Conservation (phyloP, 2,888 invertebrate species). For the Xanthorhoe spadicearia region DNA sequence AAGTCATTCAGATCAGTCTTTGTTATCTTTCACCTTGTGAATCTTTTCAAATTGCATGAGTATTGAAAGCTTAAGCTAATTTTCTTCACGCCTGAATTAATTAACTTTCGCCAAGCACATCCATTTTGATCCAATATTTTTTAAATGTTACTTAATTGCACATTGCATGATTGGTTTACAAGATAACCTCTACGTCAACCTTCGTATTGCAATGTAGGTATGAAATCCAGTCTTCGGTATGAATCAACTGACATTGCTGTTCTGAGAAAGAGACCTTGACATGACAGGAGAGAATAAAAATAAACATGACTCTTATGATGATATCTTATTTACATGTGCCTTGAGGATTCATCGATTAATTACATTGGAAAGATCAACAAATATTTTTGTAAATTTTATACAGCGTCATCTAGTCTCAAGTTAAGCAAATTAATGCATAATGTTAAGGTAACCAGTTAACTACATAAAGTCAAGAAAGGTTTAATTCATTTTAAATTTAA, state of each 20-base stretch:
- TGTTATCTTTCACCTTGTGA: no score
- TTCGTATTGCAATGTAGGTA: slow-evolving; percentile 30
- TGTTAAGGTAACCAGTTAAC: no score
- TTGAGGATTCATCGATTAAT: neutral
- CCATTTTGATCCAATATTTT: slow-evolving; percentile 15
- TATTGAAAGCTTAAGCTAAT: no score
- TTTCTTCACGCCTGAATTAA: slow-evolving; percentile 33
- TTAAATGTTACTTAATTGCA: slow-evolving; percentile 13
- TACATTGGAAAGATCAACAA: neutral
- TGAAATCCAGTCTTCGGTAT: slow-evolving; percentile 20
- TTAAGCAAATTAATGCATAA: no score
- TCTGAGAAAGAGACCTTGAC: slow-evolving; percentile 64
- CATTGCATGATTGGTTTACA: slow-evolving; percentile 4
- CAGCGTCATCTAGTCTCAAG: no score
- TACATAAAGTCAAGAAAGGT: no score
- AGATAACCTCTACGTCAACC: slow-evolving; percentile 32
- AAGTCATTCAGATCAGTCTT: no score
- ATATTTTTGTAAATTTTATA: no score
- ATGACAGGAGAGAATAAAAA: slow-evolving; percentile 53
- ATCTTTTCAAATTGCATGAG: neutral
- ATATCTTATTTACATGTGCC: slow-evolving; percentile 21
- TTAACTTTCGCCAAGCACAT: slow-evolving; percentile 33
- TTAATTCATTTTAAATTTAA: no score
- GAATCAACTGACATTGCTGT: slow-evolving; percentile 59
- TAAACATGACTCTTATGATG: slow-evolving; percentile 36